These are phyloP conservation scores for Triplophysa siluroides DNA, from an alignment of 2,113 vertebrate genomes.

Conservation along the genomic window DNA sequence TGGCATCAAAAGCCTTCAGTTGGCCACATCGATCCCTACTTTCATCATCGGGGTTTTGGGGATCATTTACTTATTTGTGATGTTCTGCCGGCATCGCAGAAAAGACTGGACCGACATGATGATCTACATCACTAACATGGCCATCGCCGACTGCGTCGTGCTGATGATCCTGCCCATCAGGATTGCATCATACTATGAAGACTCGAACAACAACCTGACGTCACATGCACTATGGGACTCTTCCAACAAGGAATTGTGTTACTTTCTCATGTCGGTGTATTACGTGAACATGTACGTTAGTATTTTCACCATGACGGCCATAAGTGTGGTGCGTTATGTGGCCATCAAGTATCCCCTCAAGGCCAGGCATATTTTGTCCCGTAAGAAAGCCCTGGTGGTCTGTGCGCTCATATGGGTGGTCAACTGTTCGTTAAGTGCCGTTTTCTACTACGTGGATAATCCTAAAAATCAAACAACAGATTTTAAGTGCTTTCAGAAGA, in stretches of 20 bases:
- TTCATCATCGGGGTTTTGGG: constrained; percentile 39
- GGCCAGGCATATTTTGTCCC: constrained; percentile 67
- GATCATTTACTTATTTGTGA: constrained; percentile 69
- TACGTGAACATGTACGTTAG: constrained; percentile 77
- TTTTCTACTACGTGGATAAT: fast-evolving
- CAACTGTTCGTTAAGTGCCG: constrained; percentile 4
- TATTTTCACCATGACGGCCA: constrained; percentile 67
- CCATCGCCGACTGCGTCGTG: constrained; percentile 68
- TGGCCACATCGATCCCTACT: constrained; percentile 22
- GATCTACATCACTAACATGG: constrained; percentile 76
- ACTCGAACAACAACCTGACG: too few relatives aligned
- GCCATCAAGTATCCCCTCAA: constrained; percentile 75
- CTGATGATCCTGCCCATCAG: constrained; percentile 72
- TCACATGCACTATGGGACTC: fast-evolving
- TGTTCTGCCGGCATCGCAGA: constrained; percentile 68
- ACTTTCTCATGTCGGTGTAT: constrained; percentile 55
- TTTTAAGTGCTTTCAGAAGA: constrained; percentile 57
- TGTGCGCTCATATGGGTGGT: constrained; percentile 68
- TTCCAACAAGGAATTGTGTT: constrained; percentile 50
- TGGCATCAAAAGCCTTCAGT: constrained; percentile 11
- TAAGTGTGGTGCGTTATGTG: constrained; percentile 75
- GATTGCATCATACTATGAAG: constrained; percentile 38
- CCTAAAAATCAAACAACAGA: fast-evolving
- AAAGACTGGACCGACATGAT: constrained; percentile 71
- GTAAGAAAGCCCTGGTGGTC: constrained; percentile 56